Percentiles rank a stretch among this genome's conserved stretches.
phyloP scores from a whole-genome alignment of 2,113 vertebrate species.

The Glaucidium brasilianum region DNA sequence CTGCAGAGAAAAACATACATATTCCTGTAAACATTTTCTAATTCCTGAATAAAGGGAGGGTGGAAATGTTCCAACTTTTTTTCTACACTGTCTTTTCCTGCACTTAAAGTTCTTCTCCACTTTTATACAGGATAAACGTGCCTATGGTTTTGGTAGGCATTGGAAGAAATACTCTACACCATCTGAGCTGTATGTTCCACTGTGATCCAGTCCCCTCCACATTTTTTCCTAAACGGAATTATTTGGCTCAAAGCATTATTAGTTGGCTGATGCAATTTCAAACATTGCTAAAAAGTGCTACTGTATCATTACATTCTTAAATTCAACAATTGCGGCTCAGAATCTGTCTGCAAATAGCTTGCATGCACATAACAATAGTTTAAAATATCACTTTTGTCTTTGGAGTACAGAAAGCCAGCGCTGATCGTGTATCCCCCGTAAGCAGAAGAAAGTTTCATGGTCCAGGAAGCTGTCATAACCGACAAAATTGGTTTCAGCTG shows the following conservation, averaged over 20 bases:
- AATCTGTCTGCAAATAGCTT: background rate
- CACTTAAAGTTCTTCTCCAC: background rate
- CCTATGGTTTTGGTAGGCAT: background rate
- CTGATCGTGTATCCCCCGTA: background rate
- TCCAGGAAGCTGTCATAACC: slow-evolving; percentile 27
- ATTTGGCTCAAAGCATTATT: slow-evolving; percentile 14
- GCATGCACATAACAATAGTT: background rate
- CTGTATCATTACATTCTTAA: background rate
- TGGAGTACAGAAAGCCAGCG: background rate
- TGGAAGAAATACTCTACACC: background rate
- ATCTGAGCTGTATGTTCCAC: background rate
- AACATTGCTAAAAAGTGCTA: slow-evolving; percentile 1
- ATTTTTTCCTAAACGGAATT: background rate
- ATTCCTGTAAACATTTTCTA: slow-evolving; percentile 31
- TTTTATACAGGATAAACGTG: background rate
- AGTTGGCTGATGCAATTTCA: background rate
- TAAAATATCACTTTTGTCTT: background rate
- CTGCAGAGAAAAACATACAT: background rate
- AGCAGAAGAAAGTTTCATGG: background rate
- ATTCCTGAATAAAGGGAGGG: slow-evolving; percentile 7
- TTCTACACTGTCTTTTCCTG: background rate
- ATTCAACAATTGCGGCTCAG: background rate
- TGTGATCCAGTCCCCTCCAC: background rate
- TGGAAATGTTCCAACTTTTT: background rate
- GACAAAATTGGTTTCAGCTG: slow-evolving; percentile 43